phyloP scores from a whole-genome alignment of 1,140 invertebrate genomes.

The Aphaenogaster ashmeadi region DNA sequence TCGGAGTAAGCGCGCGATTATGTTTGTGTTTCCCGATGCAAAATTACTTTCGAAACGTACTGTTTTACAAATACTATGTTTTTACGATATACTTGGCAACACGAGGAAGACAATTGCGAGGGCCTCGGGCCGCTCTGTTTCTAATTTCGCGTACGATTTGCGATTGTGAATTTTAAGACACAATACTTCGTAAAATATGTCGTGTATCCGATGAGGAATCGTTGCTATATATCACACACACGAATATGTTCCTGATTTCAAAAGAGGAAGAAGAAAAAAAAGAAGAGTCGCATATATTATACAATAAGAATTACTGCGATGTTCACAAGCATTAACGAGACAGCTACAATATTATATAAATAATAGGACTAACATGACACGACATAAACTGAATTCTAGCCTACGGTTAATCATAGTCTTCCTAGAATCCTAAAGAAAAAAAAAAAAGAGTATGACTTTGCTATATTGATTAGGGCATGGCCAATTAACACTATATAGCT shows the following conservation, averaged over 20 bases:
- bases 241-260: conserved; percentile 73
- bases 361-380: conserved; percentile 62
- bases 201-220: conserved; percentile 35
- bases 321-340: conserved; percentile 58
- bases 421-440: conserved; percentile 81
- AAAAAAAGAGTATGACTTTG: conserved; percentile 70
- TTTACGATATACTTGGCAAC: conserved; percentile 46
- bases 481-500: conserved; percentile 63
- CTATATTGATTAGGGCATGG: conserved; percentile 67
- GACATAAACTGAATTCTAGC: conserved; percentile 82
- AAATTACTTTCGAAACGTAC: conserved; percentile 30
- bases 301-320: conserved; percentile 63
- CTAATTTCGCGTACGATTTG: conserved; percentile 37
- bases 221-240: conserved; percentile 53
- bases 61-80: conserved; percentile 39
- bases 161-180: conserved; percentile 25
- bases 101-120: conserved; percentile 35
- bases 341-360: conserved; percentile 65
- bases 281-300: conserved; percentile 59
- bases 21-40: background rate
- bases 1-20: background rate
- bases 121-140: conserved; percentile 11
- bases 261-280: conserved; percentile 41
- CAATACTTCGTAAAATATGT: conserved; percentile 61
- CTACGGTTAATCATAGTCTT: conserved; percentile 87